Evolutionary conservation across 2,888 invertebrate genomes (phyloP).

Genomic region (Lasius platythorax): DNA sequence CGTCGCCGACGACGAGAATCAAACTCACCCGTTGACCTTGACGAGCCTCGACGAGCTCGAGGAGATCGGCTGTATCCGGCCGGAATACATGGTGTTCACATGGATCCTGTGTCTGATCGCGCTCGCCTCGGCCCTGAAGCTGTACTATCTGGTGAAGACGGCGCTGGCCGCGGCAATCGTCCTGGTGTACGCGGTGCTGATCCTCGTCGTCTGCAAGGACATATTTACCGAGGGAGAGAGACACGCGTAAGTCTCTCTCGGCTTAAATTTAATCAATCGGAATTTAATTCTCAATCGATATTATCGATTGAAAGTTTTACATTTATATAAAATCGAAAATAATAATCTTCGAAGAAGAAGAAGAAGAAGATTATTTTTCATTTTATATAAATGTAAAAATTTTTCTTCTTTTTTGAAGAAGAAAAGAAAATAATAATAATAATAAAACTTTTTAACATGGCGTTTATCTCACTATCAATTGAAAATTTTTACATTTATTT

Average conservation of each 20-base stretch:
- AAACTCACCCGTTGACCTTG: not conserved
- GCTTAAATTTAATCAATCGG: no score
- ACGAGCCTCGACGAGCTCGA: conserved; percentile 38
- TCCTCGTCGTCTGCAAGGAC: conserved; percentile 88
- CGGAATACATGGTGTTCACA: conserved; percentile 97
- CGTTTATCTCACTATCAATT: no score
- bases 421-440: no score
- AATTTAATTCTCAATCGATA: not conserved
- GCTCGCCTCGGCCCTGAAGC: conserved; percentile 95
- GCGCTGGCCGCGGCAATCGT: conserved; percentile 92
- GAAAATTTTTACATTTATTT: no score
- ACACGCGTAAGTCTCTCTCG: conserved; percentile 70
- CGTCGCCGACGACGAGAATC: conserved; percentile 38
- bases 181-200: conserved; percentile 91
- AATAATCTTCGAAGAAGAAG: no score
- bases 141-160: conserved; percentile 95
- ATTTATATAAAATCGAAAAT: no score
- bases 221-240: conserved; percentile 86
- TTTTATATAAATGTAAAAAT: no score
- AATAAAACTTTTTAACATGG: no score
- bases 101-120: conserved; percentile 97
- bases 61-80: conserved; percentile 88
- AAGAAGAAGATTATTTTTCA: no score
- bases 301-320: no score
- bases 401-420: no score